Percentiles rank a stretch among this genome's conserved stretches.
Evolutionary conservation across 2,113 vertebrate genomes (phyloP).

Genomic region (Platysternon megacephalum): DNA sequence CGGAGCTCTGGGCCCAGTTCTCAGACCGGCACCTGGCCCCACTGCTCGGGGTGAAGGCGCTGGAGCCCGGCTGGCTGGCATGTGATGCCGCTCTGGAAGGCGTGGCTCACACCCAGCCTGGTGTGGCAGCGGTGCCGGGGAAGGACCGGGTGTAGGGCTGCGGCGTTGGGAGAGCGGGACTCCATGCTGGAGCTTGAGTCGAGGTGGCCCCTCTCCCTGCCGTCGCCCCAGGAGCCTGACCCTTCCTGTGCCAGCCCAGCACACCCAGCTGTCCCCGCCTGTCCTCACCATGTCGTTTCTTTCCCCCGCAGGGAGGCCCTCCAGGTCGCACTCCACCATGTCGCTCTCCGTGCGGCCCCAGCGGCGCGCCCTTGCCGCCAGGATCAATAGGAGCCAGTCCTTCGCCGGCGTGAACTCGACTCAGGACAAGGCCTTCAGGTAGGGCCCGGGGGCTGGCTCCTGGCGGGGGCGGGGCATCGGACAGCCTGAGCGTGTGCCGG

Average conservation of each 20-base stretch:
- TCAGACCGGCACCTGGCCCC: background rate
- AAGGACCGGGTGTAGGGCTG: background rate
- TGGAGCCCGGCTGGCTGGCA: background rate
- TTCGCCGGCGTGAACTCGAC: constrained; percentile 92
- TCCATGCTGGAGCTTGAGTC: no score
- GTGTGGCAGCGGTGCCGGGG: accelerated
- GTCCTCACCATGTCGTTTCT: background rate
- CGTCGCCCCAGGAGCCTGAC: no score
- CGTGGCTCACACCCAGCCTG: background rate
- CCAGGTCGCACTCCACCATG: constrained; percentile 93
- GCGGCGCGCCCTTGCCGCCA: constrained; percentile 84
- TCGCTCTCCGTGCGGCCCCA: constrained; percentile 92
- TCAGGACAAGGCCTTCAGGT: constrained; percentile 90
- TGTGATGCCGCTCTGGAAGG: background rate
- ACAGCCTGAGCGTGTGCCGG: no score
- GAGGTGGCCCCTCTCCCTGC: no score
- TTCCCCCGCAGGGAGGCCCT: constrained; percentile 86
- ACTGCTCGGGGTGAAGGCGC: no score
- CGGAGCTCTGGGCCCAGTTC: background rate
- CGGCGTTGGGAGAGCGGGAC: background rate
- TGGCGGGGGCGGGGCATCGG: accelerated
- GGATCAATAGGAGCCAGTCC: constrained; percentile 97
- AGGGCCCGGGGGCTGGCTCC: background rate
- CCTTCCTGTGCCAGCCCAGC: background rate
- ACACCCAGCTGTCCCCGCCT: background rate